These are phyloP conservation scores for Drusus annulatus DNA, from an alignment of 1,140 invertebrate species.

Conservation along the genomic window DNA sequence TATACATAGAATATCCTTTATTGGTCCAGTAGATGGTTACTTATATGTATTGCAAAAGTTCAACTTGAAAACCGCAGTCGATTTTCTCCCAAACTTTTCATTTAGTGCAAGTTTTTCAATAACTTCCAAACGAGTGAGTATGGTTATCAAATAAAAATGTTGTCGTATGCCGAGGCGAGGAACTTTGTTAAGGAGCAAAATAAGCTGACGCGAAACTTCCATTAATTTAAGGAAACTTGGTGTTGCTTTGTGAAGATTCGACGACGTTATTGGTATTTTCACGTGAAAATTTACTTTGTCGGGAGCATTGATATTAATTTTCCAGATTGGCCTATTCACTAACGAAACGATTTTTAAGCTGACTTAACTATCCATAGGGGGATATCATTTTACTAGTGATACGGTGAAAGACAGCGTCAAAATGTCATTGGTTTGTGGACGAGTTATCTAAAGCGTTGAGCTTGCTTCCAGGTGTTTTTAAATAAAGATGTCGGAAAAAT, in stretches of 20 bases:
- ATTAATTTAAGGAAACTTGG: conserved; percentile 15
- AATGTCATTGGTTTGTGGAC: no score
- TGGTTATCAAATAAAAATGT: conserved; percentile 29
- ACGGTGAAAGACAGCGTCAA: no score
- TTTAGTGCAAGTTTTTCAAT: conserved; percentile 25
- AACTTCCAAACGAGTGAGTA: conserved; percentile 23
- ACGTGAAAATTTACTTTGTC: background rate
- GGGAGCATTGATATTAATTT: no score
- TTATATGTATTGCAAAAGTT: background rate
- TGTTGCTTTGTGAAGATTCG: background rate
- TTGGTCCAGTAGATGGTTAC: no score
- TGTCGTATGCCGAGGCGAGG: background rate
- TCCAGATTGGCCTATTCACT: no score
- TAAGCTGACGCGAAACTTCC: conserved; percentile 17
- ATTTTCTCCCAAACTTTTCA: background rate
- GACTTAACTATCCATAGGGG: no score
- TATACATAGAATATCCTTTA: no score
- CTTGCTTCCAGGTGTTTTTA: no score
- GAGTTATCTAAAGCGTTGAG: no score
- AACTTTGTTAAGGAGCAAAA: conserved; percentile 22
- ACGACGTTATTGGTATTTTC: conserved; percentile 17
- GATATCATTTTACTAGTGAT: no score
- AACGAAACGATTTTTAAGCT: no score
- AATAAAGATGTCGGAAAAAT: no score
- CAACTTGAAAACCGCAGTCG: background rate